Evolutionary conservation across 2,113 vertebrate genomes (phyloP).

Genomic region (Gymnobelideus leadbeateri): DNA sequence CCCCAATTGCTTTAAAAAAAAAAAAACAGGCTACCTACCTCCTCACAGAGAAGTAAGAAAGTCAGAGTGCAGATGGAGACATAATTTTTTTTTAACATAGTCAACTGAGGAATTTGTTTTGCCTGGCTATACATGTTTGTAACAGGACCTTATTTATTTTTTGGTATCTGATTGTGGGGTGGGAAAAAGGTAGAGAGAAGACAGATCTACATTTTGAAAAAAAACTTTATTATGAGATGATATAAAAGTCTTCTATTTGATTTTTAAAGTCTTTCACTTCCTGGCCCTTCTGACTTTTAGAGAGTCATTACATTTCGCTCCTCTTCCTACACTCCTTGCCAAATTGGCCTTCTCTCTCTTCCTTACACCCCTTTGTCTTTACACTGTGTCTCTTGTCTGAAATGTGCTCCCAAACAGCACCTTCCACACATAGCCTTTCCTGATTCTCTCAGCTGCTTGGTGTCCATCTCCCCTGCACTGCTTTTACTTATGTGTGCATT

Average conservation of each 20-base stretch:
- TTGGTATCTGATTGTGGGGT: not conserved
- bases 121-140: not conserved
- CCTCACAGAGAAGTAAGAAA: not conserved
- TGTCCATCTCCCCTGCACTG: not conserved
- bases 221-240: not conserved
- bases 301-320: not conserved
- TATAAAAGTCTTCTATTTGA: not conserved
- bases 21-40: not conserved
- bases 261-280: not conserved
- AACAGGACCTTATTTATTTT: not conserved
- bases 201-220: not conserved
- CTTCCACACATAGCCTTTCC: not conserved
- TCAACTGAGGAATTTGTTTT: not conserved
- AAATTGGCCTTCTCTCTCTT: not conserved
- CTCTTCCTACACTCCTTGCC: not conserved
- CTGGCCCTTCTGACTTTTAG: not conserved
- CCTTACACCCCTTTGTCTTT: not conserved
- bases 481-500: not conserved
- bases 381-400: not conserved
- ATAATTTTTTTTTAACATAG: not conserved
- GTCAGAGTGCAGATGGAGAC: not conserved
- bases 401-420: not conserved
- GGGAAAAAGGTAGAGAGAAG: not conserved
- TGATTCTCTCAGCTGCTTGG: not conserved
- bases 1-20: no score